Base-by-base conservation (phyloP, 1,140 invertebrate species). In the Lordiphosa clarofinis region DNA sequence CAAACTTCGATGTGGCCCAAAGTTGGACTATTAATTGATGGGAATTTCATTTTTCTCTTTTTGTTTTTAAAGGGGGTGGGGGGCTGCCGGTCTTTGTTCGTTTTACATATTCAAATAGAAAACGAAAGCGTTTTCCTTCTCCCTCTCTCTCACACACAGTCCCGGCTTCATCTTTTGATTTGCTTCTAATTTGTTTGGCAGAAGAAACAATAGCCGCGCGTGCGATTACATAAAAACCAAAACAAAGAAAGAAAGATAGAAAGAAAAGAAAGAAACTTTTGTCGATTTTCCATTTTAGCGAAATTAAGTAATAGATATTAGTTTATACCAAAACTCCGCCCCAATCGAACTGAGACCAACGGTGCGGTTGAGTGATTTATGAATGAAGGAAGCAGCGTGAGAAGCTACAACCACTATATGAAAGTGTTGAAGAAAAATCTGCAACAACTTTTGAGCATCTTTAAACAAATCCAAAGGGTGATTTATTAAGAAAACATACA, bases 71-170 rank as follows among this genome's bases (percentile, higher is more conserved):
- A 12, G n/a, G n/a, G n/a, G n/a, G n/a, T n/a, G 36, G 56, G 48
- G 62, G 33, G 65, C 66, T 81, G 75, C 75, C 56, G 76, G 75
- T 81, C 75, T 81, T 81, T 81, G 47, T 36, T 53, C 37, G 50
- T 42, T 71, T 84, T 82, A 60, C 64, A 84, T 82, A 84, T 82
- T 82, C 73, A 78, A 82, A 82, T 73, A 82, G 78, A 82, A 82
- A 82, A 84, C 78, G 78, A 82, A 82, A 82, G 78, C 78, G 73
- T 78, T 82, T 62, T 67, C 28, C 6, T 12, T 39, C n/a, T 35
- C 12, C 44, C 37, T 24, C 15, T 8, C 2, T 15, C 53, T n/a
- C 38, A 10, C 4, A 11, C 33, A 33, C 9, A n/a, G 12, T 28
- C 6, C 11, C 19, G 19, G 13, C 9, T 37, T 24, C 37, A 31